Conservation (phyloP, 37 sponge, comb jelly and placozoan genomes). For the Amphimedon queenslandica region DNA sequence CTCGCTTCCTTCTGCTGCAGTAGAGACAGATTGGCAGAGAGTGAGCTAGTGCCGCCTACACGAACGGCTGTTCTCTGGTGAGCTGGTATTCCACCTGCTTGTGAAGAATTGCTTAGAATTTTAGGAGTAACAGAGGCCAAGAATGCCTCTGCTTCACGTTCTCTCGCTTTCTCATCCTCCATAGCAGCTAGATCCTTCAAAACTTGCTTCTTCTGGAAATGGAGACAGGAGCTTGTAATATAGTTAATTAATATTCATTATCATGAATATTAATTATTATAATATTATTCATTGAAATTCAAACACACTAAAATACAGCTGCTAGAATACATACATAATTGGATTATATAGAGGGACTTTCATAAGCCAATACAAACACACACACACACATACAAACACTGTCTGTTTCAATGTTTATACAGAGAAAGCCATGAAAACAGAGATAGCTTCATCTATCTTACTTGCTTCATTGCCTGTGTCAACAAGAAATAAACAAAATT, state of each 20-base stretch:
- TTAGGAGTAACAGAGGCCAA: slow-evolving; percentile 27
- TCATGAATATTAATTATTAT: too few species aligned
- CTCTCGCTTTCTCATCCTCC: slow-evolving; percentile 14
- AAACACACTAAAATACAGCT: not conserved
- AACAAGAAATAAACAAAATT: too few species aligned
- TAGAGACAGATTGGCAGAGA: not conserved
- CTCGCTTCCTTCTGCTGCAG: not conserved
- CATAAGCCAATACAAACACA: slow-evolving; percentile 2
- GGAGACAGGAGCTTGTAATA: too few species aligned
- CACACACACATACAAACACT: slow-evolving; percentile 14
- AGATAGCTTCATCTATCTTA: not conserved
- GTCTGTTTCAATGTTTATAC: too few species aligned
- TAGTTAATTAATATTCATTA: too few species aligned
- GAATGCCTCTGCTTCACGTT: slow-evolving; percentile 54
- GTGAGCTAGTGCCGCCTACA: not conserved
- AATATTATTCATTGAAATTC: too few species aligned
- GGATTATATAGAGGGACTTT: not conserved
- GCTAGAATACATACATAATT: not conserved
- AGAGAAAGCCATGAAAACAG: not conserved
- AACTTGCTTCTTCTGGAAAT: too few species aligned
- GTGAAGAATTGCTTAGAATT: not conserved
- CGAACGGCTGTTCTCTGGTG: not conserved
- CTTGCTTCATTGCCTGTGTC: not conserved
- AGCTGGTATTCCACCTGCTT: not conserved
- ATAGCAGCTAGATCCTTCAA: too few species aligned